Conservation (phyloP, 2,113 vertebrate species). For the Plotosus lineatus region DNA sequence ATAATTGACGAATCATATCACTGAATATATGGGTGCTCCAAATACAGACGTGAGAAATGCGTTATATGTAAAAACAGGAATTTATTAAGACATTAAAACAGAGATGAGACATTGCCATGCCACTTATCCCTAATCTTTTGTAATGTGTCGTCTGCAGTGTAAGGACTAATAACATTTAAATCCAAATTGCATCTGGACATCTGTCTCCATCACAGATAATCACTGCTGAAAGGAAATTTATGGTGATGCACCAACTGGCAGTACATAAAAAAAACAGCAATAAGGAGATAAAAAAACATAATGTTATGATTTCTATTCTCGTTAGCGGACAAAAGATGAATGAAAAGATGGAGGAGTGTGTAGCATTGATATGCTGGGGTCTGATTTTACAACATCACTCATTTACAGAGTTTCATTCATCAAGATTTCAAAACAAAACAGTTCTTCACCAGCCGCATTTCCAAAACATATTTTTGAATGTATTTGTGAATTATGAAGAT, state of each 20-base stretch:
- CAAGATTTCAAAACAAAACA: neutral
- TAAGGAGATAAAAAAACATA: neutral
- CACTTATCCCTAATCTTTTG: neutral
- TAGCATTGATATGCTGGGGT: neutral
- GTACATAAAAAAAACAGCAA: neutral
- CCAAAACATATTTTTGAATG: constrained; percentile 35
- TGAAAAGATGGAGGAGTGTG: neutral
- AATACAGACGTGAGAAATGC: neutral
- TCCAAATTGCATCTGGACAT: neutral
- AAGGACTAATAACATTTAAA: neutral
- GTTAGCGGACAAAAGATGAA: neutral
- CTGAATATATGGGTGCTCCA: neutral
- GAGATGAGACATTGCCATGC: neutral
- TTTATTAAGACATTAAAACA: neutral
- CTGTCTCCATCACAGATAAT: neutral
- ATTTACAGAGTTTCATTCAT: constrained; percentile 8
- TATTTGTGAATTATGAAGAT: constrained; percentile 24
- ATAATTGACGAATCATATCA: too few relatives aligned
- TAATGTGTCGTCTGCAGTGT: neutral
- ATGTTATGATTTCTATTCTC: neutral
- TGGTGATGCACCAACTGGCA: neutral
- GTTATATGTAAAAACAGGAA: neutral
- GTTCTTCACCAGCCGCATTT: neutral
- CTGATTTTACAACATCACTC: constrained; percentile 33
- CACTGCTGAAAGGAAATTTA: neutral